Conservation (phyloP, 1,140 invertebrate genomes). For the Drosophila cardini region DNA sequence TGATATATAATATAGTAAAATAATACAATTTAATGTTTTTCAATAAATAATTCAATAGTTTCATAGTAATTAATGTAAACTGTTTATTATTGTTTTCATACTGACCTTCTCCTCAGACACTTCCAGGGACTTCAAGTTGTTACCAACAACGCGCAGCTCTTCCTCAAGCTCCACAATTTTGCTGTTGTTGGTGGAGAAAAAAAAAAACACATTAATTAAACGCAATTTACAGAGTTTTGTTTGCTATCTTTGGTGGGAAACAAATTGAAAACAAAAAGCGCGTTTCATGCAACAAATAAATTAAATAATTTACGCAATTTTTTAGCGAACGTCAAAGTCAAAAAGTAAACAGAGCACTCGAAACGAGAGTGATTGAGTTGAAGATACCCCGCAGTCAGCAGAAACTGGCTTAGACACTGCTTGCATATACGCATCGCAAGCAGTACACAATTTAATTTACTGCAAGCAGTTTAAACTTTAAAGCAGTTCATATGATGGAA, state of each 20-base stretch:
- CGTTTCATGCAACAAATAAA: slow-evolving; percentile 35
- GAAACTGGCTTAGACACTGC: background rate
- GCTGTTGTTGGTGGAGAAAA: slow-evolving; percentile 89
- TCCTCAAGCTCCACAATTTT: slow-evolving; percentile 99
- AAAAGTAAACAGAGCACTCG: slow-evolving; percentile 36
- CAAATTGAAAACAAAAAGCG: slow-evolving; percentile 31
- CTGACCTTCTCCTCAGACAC: slow-evolving; percentile 99
- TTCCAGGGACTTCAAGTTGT: slow-evolving; percentile 99
- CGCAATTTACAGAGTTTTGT: slow-evolving; percentile 25
- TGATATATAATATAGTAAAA: slow-evolving; percentile 39
- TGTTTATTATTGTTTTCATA: slow-evolving; percentile 50
- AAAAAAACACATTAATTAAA: slow-evolving; percentile 26
- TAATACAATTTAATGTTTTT: slow-evolving; percentile 22
- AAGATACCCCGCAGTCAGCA: background rate
- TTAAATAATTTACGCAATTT: slow-evolving; percentile 36
- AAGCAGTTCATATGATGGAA: no score
- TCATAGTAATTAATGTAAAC: slow-evolving; percentile 6
- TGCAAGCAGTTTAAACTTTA: background rate
- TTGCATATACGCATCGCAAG: background rate
- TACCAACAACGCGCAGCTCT: slow-evolving; percentile 99
- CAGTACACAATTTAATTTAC: background rate
- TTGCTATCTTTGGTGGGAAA: slow-evolving; percentile 35
- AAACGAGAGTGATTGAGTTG: background rate
- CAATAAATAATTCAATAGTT: slow-evolving; percentile 12
- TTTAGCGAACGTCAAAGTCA: slow-evolving; percentile 25